Evolutionary conservation across 2,888 invertebrate genomes (phyloP).

Genomic region (Magallana nippona): DNA sequence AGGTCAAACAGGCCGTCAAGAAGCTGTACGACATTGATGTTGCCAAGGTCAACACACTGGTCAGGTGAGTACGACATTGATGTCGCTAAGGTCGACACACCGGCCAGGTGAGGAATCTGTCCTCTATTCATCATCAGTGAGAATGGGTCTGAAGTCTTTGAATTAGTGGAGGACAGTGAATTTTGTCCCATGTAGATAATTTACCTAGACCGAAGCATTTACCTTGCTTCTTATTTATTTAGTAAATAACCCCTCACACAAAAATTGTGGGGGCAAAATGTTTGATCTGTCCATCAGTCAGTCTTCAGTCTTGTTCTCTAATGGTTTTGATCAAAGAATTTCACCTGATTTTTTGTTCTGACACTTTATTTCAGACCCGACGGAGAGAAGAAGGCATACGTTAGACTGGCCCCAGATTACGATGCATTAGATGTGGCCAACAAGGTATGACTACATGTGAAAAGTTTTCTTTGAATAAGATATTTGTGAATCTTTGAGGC

Average conservation of each 20-base stretch:
- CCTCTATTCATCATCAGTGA: too few species aligned
- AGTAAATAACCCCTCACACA: too few species aligned
- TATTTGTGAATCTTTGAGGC: neutral
- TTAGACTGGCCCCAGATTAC: conserved; percentile 96
- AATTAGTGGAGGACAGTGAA: too few species aligned
- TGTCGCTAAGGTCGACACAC: neutral
- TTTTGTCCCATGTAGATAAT: too few species aligned
- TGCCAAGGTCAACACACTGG: conserved; percentile 97
- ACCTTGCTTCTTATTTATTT: too few species aligned
- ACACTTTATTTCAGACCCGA: conserved; percentile 88
- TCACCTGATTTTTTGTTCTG: too few species aligned
- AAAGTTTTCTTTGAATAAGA: neutral
- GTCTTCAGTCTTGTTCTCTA: too few species aligned
- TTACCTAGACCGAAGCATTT: too few species aligned
- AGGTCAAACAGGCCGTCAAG: conserved; percentile 97
- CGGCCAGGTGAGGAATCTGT: neutral
- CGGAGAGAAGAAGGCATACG: conserved; percentile 99
- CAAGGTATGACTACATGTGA: conserved; percentile 81
- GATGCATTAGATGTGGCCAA: conserved; percentile 99
- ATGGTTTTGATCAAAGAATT: too few species aligned
- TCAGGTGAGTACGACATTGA: conserved; percentile 83
- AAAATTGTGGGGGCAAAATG: too few species aligned
- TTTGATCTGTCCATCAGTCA: too few species aligned
- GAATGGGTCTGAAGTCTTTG: too few species aligned
- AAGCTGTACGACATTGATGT: conserved; percentile 99